These are phyloP conservation scores for Callaeas wilsoni DNA, from an alignment of 2,113 vertebrate genomes.

Conservation along the genomic window DNA sequence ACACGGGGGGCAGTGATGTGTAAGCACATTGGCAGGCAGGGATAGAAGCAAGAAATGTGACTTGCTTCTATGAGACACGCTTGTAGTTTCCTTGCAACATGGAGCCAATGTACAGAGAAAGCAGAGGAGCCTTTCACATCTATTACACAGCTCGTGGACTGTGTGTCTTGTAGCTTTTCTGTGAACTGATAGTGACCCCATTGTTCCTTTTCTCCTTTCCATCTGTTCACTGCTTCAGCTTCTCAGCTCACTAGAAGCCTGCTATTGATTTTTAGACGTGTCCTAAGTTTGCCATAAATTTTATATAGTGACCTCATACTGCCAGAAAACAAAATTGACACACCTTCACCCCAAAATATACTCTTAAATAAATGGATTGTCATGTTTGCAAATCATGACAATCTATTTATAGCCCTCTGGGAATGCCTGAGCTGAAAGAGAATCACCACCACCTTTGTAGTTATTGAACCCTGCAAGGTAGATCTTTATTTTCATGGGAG, in stretches of 20 bases:
- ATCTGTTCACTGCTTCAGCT: constrained; percentile 10
- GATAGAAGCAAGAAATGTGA: not conserved
- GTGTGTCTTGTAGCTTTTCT: not conserved
- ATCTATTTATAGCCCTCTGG: not conserved
- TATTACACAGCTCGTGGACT: not conserved
- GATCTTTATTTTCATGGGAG: not conserved
- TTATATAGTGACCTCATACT: not conserved
- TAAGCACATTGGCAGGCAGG: not conserved
- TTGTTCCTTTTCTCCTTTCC: not conserved
- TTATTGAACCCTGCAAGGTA: not conserved
- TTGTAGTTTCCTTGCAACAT: not conserved
- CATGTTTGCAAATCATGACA: not conserved
- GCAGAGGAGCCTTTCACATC: not conserved
- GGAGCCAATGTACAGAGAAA: not conserved
- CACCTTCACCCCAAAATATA: not conserved
- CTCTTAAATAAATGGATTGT: not conserved
- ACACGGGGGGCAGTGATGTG: rapidly evolving
- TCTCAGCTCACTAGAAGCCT: not conserved
- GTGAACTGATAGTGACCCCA: not conserved
- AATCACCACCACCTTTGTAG: not conserved
- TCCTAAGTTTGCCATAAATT: not conserved
- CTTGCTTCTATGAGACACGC: not conserved
- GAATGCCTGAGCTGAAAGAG: not conserved
- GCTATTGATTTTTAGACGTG: not conserved
- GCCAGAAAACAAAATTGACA: not conserved